Base-by-base conservation (phyloP, 2,113 vertebrate genomes). In the Carlito syrichta region DNA sequence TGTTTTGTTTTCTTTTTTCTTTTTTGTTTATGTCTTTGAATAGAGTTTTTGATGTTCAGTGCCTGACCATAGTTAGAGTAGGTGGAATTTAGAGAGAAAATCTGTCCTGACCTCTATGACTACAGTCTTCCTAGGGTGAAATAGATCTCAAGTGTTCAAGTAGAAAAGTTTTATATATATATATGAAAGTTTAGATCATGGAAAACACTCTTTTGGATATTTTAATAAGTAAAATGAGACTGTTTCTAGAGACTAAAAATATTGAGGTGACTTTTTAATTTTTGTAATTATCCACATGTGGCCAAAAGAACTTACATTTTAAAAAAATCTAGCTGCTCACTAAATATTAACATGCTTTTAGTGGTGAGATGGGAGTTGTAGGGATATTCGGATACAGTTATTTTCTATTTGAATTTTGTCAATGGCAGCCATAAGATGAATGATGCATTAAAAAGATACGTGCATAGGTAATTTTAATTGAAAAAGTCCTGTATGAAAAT, bases 391-490 rank as follows among this genome's bases (percentile, higher is more conserved):
- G 10, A 63, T 32, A 54, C 2, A 88, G 13, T 96, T 66, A 58
- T 76, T 97, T 93, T 77, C 12, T 58, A 56, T 66, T 68, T 73
- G 17, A 88, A 73, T 5, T 9, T 16, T 89, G 48, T 58, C 50
- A 85, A 63, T 19, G 45, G 0, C 19, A 66, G 8, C 4, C 8
- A 69, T 58, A 71, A 8, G 77, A 93, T 23, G 17, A 12, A 81
- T 12, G 7, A 4, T 40, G 23, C 1, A 40, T 12, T 19, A 38
- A 71, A 30, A 32, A 74, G 66, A 84, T 8, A 69, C 54, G 87
- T 45, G 2, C 1, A 66, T 19, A 66, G 40, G 0, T 30, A 78
- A 81, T 78, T 89, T 87, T 83, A 90, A 14, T 38, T 66, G 6
- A 69, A 95, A 73, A 84, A 19, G 35, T 11, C 4, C 19, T 77